A percentile compares a stretch with the other conserved stretches of the same genome.
phyloP scores from a whole-genome alignment of 1,140 invertebrate species.

The Gyrodactylus salaris region DNA sequence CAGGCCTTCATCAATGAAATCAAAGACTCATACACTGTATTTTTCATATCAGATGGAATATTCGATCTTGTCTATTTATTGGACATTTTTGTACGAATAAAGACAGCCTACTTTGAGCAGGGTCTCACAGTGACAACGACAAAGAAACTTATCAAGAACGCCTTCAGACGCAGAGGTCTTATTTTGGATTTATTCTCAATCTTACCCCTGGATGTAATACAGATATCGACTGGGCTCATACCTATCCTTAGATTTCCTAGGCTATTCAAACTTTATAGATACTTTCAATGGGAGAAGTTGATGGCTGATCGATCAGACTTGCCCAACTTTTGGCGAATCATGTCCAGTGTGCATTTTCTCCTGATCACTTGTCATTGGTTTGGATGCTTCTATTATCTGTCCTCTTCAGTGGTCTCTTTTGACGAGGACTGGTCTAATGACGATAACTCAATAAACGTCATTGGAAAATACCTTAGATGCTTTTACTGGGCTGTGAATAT shows the following conservation, averaged over 20 bases:
- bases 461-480: not conserved
- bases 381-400: not conserved
- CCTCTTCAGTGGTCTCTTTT: not conserved
- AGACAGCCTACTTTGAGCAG: constrained; percentile 69
- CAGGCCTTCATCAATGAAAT: constrained; percentile 46
- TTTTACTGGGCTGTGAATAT: not conserved
- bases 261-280: constrained; percentile 41
- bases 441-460: not conserved
- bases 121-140: constrained; percentile 66
- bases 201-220: not conserved
- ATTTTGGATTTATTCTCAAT: not conserved
- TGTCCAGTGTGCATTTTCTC: not conserved
- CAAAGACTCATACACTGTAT: constrained; percentile 26
- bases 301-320: not conserved
- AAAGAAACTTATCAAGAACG: constrained; percentile 45
- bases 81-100: constrained; percentile 53
- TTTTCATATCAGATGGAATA: constrained; percentile 42
- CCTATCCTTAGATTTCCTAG: constrained; percentile 22
- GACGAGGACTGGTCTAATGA: not conserved
- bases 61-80: constrained; percentile 49
- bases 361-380: not conserved
- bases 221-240: constrained; percentile 12
- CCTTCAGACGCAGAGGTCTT: not conserved
- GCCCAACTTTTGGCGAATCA: not conserved
- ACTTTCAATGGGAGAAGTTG: constrained; percentile 32